A percentile compares a stretch with the other conserved stretches of the same genome.
These are phyloP conservation scores for Sprattus sprattus DNA, from an alignment of 2,113 vertebrate genomes.

Conservation along the genomic window DNA sequence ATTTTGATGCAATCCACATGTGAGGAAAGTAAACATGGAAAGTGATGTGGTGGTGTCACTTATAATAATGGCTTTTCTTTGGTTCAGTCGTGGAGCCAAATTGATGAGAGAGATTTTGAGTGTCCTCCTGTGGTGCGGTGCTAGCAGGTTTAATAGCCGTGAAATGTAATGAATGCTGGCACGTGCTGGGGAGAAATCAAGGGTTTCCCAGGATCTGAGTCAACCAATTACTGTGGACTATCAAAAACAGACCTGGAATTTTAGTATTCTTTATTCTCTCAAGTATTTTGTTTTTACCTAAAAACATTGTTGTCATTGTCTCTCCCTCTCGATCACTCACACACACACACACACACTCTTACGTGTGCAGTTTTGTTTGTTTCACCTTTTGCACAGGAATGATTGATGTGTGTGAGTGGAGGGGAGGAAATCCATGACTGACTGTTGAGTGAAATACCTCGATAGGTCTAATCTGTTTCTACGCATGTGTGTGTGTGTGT, in stretches of 20 bases:
- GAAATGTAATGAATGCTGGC: not conserved
- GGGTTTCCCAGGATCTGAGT: not conserved
- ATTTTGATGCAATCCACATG: not conserved
- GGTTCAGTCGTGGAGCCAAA: not conserved
- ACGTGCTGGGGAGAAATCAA: not conserved
- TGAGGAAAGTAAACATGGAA: not conserved
- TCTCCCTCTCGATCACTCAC: not conserved
- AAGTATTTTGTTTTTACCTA: not conserved
- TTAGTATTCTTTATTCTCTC: not conserved
- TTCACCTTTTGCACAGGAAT: not conserved
- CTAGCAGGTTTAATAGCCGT: conserved; percentile 40
- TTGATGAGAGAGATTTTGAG: conserved; percentile 45
- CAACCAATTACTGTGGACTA: not conserved
- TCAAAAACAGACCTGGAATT: not conserved
- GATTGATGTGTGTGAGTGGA: not conserved
- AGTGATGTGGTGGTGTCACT: not conserved
- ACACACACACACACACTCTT: not conserved
- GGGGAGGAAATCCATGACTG: not conserved
- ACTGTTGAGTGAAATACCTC: not conserved
- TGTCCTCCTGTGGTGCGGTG: not conserved
- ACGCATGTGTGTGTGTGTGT: not conserved
- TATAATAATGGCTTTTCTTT: not conserved
- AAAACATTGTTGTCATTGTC: not conserved
- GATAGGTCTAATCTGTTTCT: not conserved
- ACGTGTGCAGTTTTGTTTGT: not conserved